Base-by-base conservation (phyloP, 1,140 invertebrate genomes). In the Solen grandis region DNA sequence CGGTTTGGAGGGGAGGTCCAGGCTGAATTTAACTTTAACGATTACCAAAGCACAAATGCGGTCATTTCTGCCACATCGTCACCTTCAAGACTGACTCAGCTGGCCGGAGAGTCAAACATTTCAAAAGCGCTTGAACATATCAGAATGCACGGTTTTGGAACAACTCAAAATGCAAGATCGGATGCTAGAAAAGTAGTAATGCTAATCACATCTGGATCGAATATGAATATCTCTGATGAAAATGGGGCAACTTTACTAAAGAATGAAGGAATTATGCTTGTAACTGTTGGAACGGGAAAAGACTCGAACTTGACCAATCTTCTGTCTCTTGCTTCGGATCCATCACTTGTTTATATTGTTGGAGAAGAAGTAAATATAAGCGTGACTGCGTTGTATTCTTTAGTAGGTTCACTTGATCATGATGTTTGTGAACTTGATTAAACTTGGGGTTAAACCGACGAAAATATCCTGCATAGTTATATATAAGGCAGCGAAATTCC, bases 361-460 rank as follows among this genome's bases (percentile, higher is more conserved):
- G 63, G 36, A 3, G 33, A 68, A 2, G 63, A 68, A 5, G 2
- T 68, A 13, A 16, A 25, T 25, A 68, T 50, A 2, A 14, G 14
- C 31, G 2, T 25, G 10, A 22, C 27, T 4, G 63, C 52, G 8
- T 27, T 68, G 2, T 46, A 68, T 25, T 16, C 63, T 5, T 27
- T 68, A 16, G 22, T 50, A 16, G 38, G 38, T 13, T 68, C 38
- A 46, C 19, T 68, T 19, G 63, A 68, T 27, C 52, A 16, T 27
- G 63, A 68, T 27, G 25, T 68, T 16, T 68, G 63, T 68, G 63
- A 68, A 16, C 41, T 41, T 13, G 38, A 68, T 27, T 68, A 68
- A 36, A n/a, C n/a, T n/a, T n/a, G n/a, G n/a, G n/a, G n/a, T n/a
- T n/a, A n/a, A n/a, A n/a, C n/a, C n/a, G n/a, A n/a, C n/a, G n/a